phyloP scores from a whole-genome alignment of 2,888 invertebrate genomes.

The Salticus scenicus region DNA sequence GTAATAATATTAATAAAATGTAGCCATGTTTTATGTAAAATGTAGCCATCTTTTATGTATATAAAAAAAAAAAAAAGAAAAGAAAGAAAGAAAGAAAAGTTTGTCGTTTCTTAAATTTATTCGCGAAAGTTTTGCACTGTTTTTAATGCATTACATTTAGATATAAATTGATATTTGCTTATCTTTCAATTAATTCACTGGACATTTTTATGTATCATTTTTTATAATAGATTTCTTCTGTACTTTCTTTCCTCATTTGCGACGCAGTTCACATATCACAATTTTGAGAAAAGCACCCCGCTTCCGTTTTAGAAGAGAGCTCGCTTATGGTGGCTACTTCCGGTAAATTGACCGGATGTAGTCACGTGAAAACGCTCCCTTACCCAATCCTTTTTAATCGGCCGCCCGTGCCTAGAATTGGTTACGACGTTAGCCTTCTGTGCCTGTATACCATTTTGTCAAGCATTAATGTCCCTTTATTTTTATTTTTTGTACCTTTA shows the following conservation, averaged over 20 bases:
- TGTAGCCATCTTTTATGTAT: too few species aligned
- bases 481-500: not conserved
- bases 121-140: too few species aligned
- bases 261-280: conserved; percentile 37
- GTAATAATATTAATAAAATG: too few species aligned
- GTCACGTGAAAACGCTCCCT: conserved; percentile 32
- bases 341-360: conserved; percentile 52
- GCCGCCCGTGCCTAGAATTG: conserved; percentile 39
- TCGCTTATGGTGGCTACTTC: conserved; percentile 51
- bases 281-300: conserved; percentile 50
- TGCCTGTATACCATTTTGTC: not conserved
- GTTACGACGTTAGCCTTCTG: not conserved
- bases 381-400: conserved; percentile 60
- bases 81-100: too few species aligned
- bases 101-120: too few species aligned
- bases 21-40: too few species aligned
- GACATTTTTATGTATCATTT: too few species aligned
- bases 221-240: too few species aligned
- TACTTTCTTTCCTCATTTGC: conserved; percentile 19
- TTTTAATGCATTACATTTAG: too few species aligned
- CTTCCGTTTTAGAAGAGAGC: conserved; percentile 45
- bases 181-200: too few species aligned
- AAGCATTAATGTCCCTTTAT: conserved; percentile 7
- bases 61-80: too few species aligned
- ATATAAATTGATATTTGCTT: too few species aligned